Evolutionary conservation across 2,888 invertebrate species (phyloP).

Genomic region (Chorisops tibialis): DNA sequence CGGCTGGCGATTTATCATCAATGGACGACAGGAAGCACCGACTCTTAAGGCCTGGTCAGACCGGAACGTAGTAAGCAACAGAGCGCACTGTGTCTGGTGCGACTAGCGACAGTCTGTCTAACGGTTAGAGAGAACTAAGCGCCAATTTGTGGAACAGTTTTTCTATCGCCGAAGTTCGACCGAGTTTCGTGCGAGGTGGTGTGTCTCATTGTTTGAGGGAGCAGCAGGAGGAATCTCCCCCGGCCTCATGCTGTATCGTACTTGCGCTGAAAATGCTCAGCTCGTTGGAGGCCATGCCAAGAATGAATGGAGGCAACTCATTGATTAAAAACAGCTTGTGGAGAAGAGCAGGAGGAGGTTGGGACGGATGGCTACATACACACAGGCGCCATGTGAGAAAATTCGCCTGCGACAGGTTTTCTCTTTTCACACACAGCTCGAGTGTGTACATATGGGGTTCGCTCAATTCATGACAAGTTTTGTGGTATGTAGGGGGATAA

Average conservation of each 20-base stretch:
- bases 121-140: too few relatives aligned
- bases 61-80: too few relatives aligned
- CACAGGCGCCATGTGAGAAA: background rate
- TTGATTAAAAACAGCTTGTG: constrained; percentile 36
- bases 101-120: too few relatives aligned
- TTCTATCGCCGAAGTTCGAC: too few relatives aligned
- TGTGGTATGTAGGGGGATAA: too few relatives aligned
- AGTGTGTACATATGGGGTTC: background rate
- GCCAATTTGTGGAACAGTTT: too few relatives aligned
- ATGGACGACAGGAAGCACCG: too few relatives aligned
- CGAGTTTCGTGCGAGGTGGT: background rate
- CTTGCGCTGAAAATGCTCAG: constrained; percentile 15
- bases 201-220: background rate
- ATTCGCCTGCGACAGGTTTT: background rate
- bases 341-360: constrained; percentile 1
- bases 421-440: background rate
- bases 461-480: background rate
- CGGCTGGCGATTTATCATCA: too few relatives aligned
- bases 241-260: constrained; percentile 7
- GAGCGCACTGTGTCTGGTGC: too few relatives aligned
- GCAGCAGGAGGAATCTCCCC: constrained; percentile 7
- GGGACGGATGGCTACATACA: constrained; percentile 11
- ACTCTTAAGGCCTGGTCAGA: too few relatives aligned
- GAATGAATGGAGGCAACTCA: constrained; percentile 36
- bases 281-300: constrained; percentile 30